Evolutionary conservation across 2,797 vertebrate species (phyloP).

Genomic region (Anguilla pacifica): DNA sequence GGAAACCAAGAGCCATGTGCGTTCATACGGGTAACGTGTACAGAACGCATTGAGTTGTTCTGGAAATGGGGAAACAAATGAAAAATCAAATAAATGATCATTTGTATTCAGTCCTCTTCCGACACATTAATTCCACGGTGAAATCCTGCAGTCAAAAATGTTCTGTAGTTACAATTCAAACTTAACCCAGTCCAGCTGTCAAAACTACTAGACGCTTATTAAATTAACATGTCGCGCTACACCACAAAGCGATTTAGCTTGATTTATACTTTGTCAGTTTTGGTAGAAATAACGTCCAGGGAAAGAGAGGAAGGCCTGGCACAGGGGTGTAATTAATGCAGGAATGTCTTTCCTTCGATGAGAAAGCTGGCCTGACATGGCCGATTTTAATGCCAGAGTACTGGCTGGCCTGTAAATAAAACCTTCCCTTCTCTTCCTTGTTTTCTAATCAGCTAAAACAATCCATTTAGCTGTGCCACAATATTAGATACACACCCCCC

Average conservation of each 20-base stretch:
- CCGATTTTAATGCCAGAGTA: not conserved
- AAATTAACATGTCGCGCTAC: conserved; percentile 48
- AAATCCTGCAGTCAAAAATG: not conserved
- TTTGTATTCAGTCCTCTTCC: not conserved
- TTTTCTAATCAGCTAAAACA: not conserved
- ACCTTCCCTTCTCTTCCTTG: not conserved
- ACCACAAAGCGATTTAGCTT: conserved; percentile 38
- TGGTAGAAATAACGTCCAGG: conserved; percentile 41
- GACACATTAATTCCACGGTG: not conserved
- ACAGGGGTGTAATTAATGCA: conserved; percentile 2
- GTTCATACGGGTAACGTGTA: not conserved
- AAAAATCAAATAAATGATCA: not conserved
- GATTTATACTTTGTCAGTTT: conserved; percentile 50
- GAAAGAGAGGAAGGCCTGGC: conserved; percentile 7
- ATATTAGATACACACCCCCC: not conserved
- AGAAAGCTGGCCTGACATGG: not conserved
- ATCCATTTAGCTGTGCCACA: not conserved
- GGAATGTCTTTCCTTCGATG: not conserved
- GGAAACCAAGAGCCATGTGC: too few species aligned
- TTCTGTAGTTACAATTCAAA: conserved; percentile 34
- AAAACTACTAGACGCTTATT: conserved; percentile 46
- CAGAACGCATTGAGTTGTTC: not conserved
- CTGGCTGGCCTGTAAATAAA: not conserved
- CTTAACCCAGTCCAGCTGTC: conserved; percentile 49
- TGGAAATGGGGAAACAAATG: not conserved